Evolutionary conservation across 2,888 invertebrate genomes (phyloP), one percentile per base, ranked within the genome.

Genomic region (Alloscopus bannaensis): DNA sequence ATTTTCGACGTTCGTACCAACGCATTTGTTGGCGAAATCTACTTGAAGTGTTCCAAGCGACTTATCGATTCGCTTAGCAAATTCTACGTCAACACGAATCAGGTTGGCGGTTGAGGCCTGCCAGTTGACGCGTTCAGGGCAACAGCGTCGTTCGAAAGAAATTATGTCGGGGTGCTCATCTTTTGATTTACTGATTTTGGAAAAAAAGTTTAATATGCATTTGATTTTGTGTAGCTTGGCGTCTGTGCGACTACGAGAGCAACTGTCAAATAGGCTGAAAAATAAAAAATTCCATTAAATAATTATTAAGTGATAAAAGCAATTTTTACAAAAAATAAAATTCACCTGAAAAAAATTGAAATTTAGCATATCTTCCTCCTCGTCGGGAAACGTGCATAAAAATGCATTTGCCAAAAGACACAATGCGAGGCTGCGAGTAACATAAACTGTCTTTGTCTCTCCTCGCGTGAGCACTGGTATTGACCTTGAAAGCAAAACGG

Each of bases 1-100:
- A n/a, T n/a, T n/a, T n/a, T n/a, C n/a, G n/a, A n/a, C n/a, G n/a
- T n/a, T n/a, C 50, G 3, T 50, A 18, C 59, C 70, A 6, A 79
- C 57, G 0, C 24, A n/a, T 36, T 47, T 95, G 89, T 98, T 98
- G 31, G 98, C 98, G 90, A 98, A 98, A 88, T 98, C 98, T 31
- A 97, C 94, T 91, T 98, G 95, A 84, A 98, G 89, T 86, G 95
- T 90, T 0, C 94, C 96, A 20, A 93, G 93, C 69, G 95, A 92
- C 84, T 94, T 93, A 89, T 98, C 98, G 77, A 98, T 98, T 16
- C 0, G 93, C 94, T 3, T 94, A 94, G 28, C 89, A 88, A 93
- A 8, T 8, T 24, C 26, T 22, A 24, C 24, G 87, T 95, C 93
- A 1, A 97, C 87, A 24, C 90, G 88, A 2, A 92, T 91, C 16